Conservation (phyloP, 2,113 vertebrate genomes). For the Sander vitreus region DNA sequence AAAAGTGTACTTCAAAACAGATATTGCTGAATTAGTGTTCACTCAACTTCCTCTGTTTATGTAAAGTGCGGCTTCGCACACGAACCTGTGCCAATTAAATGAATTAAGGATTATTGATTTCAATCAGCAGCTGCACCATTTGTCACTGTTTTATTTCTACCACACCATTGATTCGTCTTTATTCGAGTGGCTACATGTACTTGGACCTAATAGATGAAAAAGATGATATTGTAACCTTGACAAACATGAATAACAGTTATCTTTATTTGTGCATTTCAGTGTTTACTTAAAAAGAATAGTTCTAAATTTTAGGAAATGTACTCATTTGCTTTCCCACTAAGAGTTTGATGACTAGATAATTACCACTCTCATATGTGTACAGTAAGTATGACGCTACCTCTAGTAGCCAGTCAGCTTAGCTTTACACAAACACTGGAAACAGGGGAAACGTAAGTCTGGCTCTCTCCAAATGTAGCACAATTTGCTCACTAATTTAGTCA, state of each 20-base stretch:
- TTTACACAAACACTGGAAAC: not conserved
- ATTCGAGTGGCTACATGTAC: not conserved
- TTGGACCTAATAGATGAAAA: not conserved
- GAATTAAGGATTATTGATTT: constrained; percentile 44
- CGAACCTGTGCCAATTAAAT: constrained; percentile 1
- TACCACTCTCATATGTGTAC: not conserved
- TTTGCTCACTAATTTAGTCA: not conserved
- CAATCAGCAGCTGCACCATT: constrained; percentile 18
- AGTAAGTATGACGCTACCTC: not conserved
- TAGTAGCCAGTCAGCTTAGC: not conserved
- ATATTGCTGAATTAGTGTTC: constrained; percentile 9
- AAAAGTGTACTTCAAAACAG: constrained; percentile 19
- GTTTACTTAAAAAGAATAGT: not conserved
- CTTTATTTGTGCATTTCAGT: not conserved
- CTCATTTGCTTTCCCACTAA: not conserved
- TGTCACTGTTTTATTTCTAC: constrained; percentile 34
- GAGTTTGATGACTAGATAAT: not conserved
- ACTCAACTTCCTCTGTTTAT: not conserved
- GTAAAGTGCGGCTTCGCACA: not conserved
- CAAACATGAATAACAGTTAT: not conserved
- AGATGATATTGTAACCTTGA: not conserved
- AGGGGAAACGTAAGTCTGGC: no score
- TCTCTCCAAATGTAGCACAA: not conserved
- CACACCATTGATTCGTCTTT: constrained; percentile 12
- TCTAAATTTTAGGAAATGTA: not conserved